Percentiles rank a stretch among this genome's conserved stretches.
Conservation (phyloP, 2,113 vertebrate genomes). For the Dicerorhinus sumatrensis region DNA sequence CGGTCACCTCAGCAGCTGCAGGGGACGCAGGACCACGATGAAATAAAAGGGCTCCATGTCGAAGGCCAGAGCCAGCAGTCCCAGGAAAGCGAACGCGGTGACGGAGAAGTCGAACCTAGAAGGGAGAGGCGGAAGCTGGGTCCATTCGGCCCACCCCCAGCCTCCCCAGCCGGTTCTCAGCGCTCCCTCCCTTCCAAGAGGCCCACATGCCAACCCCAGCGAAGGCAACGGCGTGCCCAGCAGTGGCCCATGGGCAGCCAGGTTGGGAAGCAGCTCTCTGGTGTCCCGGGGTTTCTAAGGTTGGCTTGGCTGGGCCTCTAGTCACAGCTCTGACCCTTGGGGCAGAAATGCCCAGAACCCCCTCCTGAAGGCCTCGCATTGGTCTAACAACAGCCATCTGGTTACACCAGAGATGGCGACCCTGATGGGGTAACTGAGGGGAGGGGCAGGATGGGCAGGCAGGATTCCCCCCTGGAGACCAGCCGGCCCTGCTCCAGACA, state of each 20-base stretch:
- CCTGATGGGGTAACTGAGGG: not conserved
- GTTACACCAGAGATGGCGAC: not conserved
- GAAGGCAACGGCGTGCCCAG: rapidly evolving
- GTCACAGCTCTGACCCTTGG: not conserved
- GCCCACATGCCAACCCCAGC: not conserved
- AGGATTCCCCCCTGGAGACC: not conserved
- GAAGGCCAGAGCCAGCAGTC: slow-evolving; percentile 94
- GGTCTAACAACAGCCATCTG: rapidly evolving
- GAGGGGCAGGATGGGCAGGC: not conserved
- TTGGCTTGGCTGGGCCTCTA: rapidly evolving
- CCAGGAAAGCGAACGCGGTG: slow-evolving; percentile 95
- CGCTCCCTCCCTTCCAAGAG: not conserved
- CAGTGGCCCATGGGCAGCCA: rapidly evolving
- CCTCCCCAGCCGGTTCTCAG: rapidly evolving
- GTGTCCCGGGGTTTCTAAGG: rapidly evolving
- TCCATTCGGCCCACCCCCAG: rapidly evolving
- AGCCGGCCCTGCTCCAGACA: not conserved
- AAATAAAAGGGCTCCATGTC: slow-evolving; percentile 99
- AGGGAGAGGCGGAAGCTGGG: not conserved
- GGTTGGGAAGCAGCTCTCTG: not conserved
- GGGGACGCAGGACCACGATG: slow-evolving; percentile 95
- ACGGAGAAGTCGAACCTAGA: slow-evolving; percentile 97
- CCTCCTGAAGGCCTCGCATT: not conserved
- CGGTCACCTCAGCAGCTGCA: slow-evolving; percentile 96
- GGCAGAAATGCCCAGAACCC: rapidly evolving